phyloP scores from a whole-genome alignment of 2,113 vertebrate species.

The Carassius auratus region DNA sequence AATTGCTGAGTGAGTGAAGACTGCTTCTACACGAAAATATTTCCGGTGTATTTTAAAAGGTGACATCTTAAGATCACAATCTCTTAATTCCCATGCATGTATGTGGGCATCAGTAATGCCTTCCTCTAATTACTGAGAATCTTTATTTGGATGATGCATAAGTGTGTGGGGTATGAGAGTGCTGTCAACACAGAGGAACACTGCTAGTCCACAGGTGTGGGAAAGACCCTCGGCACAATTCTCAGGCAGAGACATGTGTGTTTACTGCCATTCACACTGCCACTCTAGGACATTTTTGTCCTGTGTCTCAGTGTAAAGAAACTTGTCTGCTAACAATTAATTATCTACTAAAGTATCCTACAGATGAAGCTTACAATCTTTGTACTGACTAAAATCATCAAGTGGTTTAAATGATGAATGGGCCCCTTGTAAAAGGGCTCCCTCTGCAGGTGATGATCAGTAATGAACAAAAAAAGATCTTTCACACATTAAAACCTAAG shows the following conservation, averaged over 20 bases:
- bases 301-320: not conserved
- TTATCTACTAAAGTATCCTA: not conserved
- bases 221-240: conserved; percentile 28
- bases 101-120: not conserved
- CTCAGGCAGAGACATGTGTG: conserved; percentile 33
- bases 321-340: not conserved
- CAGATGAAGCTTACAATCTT: not conserved
- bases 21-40: not conserved
- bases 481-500: not conserved
- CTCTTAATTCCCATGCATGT: not conserved
- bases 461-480: conserved; percentile 21
- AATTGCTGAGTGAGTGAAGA: not conserved
- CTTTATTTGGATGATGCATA: conserved; percentile 11
- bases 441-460: conserved; percentile 64
- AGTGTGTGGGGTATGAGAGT: conserved; percentile 1
- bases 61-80: conserved; percentile 19
- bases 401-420: conserved; percentile 9
- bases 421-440: conserved; percentile 59
- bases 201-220: conserved; percentile 30
- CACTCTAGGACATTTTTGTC: not conserved
- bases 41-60: not conserved
- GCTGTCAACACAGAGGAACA: conserved; percentile 12
- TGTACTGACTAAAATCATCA: not conserved
- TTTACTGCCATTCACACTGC: conserved; percentile 20
- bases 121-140: conserved; percentile 3